Conservation (phyloP, 2,797 vertebrate genomes). For the Urocyon cinereoargenteus region DNA sequence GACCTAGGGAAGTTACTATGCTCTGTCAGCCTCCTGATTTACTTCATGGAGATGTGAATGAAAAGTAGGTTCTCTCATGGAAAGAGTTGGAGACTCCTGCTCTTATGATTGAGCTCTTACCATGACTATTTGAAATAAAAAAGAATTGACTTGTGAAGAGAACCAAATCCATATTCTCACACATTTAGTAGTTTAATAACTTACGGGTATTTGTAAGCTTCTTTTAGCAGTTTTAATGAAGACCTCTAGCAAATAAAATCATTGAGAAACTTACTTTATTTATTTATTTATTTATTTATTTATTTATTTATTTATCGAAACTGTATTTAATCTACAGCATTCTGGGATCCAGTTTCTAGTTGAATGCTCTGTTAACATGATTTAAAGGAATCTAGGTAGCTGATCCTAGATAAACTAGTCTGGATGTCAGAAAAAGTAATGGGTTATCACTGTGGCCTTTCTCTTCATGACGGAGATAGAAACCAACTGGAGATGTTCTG, state of each 20-base stretch:
- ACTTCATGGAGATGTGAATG: neutral
- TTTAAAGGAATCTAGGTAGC: conserved; percentile 16
- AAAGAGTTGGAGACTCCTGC: neutral
- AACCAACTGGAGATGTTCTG: neutral
- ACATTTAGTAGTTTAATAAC: conserved; percentile 51
- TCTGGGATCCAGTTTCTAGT: neutral
- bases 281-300: too few species aligned
- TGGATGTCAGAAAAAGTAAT: neutral
- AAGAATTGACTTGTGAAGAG: conserved; percentile 35
- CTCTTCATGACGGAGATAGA: neutral
- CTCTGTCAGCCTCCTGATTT: neutral
- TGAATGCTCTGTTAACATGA: conserved; percentile 33
- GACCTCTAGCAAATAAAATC: conserved; percentile 35
- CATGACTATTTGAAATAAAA: neutral
- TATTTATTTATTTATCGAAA: too few species aligned
- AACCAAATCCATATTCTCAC: conserved; percentile 42
- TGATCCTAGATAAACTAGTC: neutral
- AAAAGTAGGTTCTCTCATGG: neutral
- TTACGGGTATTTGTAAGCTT: neutral
- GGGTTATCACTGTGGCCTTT: neutral
- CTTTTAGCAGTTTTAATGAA: conserved; percentile 63
- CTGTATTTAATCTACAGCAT: neutral
- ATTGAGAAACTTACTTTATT: conserved; percentile 35
- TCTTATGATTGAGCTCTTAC: neutral
- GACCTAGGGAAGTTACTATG: neutral